These are phyloP conservation scores for Leucania comma DNA, from an alignment of 2,888 invertebrate genomes.

Conservation along the genomic window DNA sequence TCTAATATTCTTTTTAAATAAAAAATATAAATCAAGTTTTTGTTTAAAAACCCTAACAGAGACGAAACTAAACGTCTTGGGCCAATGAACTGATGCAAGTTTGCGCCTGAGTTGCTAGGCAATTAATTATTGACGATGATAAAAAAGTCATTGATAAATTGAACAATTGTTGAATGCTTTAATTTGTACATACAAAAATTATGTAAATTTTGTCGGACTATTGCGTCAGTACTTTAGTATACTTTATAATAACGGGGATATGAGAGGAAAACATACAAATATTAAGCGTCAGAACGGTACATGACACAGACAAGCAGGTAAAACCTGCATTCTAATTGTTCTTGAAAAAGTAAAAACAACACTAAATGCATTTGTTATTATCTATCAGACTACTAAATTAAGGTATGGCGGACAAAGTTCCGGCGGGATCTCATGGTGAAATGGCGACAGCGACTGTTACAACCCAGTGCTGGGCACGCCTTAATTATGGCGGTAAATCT, in stretches of 20 bases:
- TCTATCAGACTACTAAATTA: constrained; percentile 11
- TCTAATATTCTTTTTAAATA: background rate
- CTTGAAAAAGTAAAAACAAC: background rate
- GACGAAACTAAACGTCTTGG: background rate
- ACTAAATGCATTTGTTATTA: constrained; percentile 11
- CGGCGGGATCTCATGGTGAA: too few relatives aligned
- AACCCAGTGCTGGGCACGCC: too few relatives aligned
- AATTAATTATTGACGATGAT: constrained; percentile 26
- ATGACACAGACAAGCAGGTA: background rate
- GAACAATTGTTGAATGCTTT: background rate
- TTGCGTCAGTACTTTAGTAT: background rate
- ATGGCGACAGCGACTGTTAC: too few relatives aligned
- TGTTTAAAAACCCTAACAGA: background rate
- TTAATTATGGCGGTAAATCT: too few relatives aligned
- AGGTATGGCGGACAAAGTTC: too few relatives aligned
- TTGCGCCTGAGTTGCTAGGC: constrained; percentile 7
- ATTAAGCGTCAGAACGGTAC: background rate
- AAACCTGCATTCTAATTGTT: background rate
- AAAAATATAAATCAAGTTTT: background rate
- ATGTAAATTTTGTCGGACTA: background rate
- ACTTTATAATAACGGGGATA: background rate
- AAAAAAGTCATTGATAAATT: constrained; percentile 24
- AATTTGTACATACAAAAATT: background rate
- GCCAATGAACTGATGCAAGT: constrained; percentile 35
- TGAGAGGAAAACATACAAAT: background rate